Evolutionary conservation across 2,888 invertebrate genomes (phyloP).

Genomic region (Drosophila siamana): DNA sequence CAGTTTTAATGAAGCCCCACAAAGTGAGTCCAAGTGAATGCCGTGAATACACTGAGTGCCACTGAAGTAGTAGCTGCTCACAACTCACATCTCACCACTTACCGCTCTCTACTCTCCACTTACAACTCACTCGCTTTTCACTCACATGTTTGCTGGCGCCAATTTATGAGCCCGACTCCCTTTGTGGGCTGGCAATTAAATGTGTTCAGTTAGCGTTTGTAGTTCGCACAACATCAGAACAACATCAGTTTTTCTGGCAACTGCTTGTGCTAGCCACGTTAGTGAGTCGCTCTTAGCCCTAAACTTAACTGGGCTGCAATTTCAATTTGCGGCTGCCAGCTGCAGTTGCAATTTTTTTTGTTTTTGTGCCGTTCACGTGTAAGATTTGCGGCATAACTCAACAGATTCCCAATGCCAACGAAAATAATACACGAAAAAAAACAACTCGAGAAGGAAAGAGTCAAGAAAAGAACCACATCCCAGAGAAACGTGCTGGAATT

Average conservation of each 20-base stretch:
- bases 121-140: not conserved
- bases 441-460: not conserved
- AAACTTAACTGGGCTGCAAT: slow-evolving; percentile 50
- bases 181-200: slow-evolving; percentile 51
- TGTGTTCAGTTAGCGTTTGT: slow-evolving; percentile 16
- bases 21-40: not conserved
- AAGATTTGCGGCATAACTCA: slow-evolving; percentile 63
- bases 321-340: slow-evolving; percentile 51
- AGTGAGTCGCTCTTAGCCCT: slow-evolving; percentile 22
- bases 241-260: too few species aligned
- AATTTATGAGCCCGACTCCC: slow-evolving; percentile 49
- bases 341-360: slow-evolving; percentile 28
- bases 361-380: slow-evolving; percentile 66
- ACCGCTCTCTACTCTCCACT: too few species aligned
- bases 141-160: slow-evolving; percentile 23
- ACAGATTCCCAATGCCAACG: slow-evolving; percentile 32
- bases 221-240: slow-evolving; percentile 10
- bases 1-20: slow-evolving; percentile 60
- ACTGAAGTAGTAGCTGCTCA: too few species aligned
- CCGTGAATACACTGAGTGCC: not conserved
- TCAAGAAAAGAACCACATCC: slow-evolving; percentile 10
- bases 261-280: slow-evolving; percentile 5
- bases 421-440: not conserved
- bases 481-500: slow-evolving; percentile 50
- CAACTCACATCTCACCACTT: too few species aligned